Evolutionary conservation across 2,888 invertebrate species (phyloP), one percentile per base, ranked within the genome.

Genomic region (Rotaria macrura): DNA sequence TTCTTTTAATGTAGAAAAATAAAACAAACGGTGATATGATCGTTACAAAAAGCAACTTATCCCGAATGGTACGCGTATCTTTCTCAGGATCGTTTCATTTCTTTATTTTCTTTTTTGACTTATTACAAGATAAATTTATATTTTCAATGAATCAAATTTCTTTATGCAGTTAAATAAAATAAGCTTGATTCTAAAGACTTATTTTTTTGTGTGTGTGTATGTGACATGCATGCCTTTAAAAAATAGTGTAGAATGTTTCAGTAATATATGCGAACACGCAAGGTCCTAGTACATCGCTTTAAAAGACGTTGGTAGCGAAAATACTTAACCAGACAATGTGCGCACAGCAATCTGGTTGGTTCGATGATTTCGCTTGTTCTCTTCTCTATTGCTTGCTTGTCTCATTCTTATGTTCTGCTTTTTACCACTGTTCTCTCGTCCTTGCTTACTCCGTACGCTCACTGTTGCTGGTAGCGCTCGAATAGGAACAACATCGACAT

Each of bases 291-390:
- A 34, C 38, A 65, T 65, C 34, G 34, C 14, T 65, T 65, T 20
- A 65, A 14, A 17, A 17, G 14, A 65, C 29, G 34, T 34, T 65
- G 65, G 14, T 65, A 14, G 20, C 34, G 34, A 34, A 65, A 65
- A 6, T 65, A 34, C 34, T 29, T 65, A 34, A 34, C 20, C 14
- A 49, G 49, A 49, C 65, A 10, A 34, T 29, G n/a, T n/a, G 57
- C 57, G 65, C 65, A 65, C 65, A 65, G 34, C 65, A 34, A 34
- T 34, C 65, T 65, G 65, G 65, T 65, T 65, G 65, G 65, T 65
- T 65, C 65, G 65, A 65, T 34, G 34, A 34, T 65, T 65, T 65
- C 65, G 65, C 65, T 65, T 65, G 65, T 65, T 65, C 65, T 65
- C 65, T 34, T 65, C 65, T 57, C 14, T 65, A 20, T 65, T 65